Conservation (phyloP, 2,797 vertebrate genomes). For the Pantherophis vulpinus region DNA sequence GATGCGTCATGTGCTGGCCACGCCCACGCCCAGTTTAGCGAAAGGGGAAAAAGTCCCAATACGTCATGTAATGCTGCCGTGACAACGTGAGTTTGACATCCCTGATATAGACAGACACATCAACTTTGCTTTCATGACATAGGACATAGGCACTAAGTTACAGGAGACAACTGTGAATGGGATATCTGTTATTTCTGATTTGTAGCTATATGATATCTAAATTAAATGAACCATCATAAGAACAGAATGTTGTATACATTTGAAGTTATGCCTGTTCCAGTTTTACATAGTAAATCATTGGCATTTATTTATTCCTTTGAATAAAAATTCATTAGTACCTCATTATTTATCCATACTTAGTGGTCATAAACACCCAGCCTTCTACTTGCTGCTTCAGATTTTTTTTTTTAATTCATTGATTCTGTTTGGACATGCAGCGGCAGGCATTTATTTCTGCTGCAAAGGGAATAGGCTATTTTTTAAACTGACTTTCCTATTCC, state of each 20-base stretch:
- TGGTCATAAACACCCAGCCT: neutral
- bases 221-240: neutral
- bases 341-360: neutral
- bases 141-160: neutral
- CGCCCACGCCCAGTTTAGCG: too few relatives aligned
- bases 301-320: neutral
- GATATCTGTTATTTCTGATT: neutral
- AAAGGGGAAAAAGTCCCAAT: too few relatives aligned
- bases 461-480: neutral
- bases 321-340: neutral
- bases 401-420: neutral
- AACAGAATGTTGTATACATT: neutral
- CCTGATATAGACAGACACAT: neutral
- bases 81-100: too few relatives aligned
- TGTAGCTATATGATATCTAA: neutral
- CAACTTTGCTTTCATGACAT: neutral
- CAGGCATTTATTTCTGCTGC: neutral
- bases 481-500: neutral
- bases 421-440: neutral
- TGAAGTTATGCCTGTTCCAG: neutral
- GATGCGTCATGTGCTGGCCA: too few relatives aligned
- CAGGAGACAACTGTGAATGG: neutral
- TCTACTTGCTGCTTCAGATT: neutral
- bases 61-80: too few relatives aligned
- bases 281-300: neutral